Evolutionary conservation across 2,888 invertebrate species (phyloP), one percentile per base, ranked within the genome.

Genomic region (Sinopyrophorus schimmeli): DNA sequence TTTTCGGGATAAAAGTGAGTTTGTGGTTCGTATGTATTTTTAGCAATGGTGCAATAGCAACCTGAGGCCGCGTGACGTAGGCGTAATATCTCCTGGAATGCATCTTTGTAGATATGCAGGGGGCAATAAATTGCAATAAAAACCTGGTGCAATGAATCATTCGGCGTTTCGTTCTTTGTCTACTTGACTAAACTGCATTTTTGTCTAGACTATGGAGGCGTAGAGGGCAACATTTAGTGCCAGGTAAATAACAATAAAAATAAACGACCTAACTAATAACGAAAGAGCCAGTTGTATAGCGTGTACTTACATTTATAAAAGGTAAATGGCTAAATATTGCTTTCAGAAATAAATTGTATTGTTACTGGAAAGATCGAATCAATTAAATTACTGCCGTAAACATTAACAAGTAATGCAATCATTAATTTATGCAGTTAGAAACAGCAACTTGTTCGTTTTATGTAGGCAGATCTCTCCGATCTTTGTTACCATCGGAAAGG

Each of bases 121-220:
- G 57, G 57, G 62, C 62, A 56, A 63, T 64, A 65, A 63, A 64
- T 64, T 58, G 64, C 61, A 62, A 64, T 60, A 64, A 64, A 65
- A 62, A 61, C 55, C 60, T 59, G 61, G 56, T 43, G 61, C 61
- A 58, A 64, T 65, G 64, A 65, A 66, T 65, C 64, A 64, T 59
- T 62, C 63, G 32, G 37, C 51, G 53, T 56, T 55, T 61, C 59
- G 61, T 59, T 60, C 59, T 63, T 59, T 59, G 60, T 55, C 57
- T 44, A 49, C 49, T 57, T 54, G 52, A 47, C 60, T 47, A 48
- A 59, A 60, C 55, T 55, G 61, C 63, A 60, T 60, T 61, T 61
- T 63, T 60, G 63, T 63, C 62, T 62, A 62, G 62, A 62, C 62
- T 58, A 53, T 39, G 58, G 58, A 47, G 58, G 58, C 58, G 55